A percentile compares a stretch with the other conserved stretches of the same genome.
These are phyloP conservation scores for Drosophila seguyi DNA, from an alignment of 1,140 invertebrate genomes.

Conservation along the genomic window DNA sequence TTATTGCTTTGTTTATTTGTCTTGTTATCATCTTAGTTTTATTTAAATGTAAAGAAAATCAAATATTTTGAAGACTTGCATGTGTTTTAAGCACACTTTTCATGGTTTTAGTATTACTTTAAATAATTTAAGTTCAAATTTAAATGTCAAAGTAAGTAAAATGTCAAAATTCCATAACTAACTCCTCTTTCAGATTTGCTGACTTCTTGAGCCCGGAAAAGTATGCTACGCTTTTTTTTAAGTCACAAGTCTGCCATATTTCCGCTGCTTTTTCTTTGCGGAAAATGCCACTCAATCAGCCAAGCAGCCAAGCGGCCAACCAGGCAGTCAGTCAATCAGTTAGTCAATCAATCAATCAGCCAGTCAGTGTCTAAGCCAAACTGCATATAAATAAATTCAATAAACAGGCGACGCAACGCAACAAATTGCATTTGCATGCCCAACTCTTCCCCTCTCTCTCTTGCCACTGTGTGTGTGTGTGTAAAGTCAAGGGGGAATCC, in stretches of 20 bases:
- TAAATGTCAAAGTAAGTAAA: background rate
- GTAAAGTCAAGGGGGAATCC: background rate
- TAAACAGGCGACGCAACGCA: conserved; percentile 65
- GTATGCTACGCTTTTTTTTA: conserved; percentile 30
- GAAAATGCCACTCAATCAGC: conserved; percentile 46
- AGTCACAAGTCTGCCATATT: conserved; percentile 11
- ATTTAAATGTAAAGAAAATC: too few species aligned
- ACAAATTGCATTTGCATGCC: conserved; percentile 69
- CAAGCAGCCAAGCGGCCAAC: conserved; percentile 26
- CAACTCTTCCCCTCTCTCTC: background rate
- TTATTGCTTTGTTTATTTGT: too few species aligned
- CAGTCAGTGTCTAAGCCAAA: conserved; percentile 63
- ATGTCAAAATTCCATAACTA: background rate
- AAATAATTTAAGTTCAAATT: background rate
- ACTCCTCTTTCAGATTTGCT: too few species aligned
- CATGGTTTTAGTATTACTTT: background rate
- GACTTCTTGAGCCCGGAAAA: conserved; percentile 16
- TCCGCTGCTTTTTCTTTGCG: background rate
- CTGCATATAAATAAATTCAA: conserved; percentile 78
- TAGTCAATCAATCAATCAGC: conserved; percentile 65
- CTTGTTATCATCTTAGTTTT: too few species aligned
- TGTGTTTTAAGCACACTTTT: background rate
- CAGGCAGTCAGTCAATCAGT: conserved; percentile 9
- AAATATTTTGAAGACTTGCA: too few species aligned
- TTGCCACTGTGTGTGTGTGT: background rate